Evolutionary conservation across 1,140 invertebrate species (phyloP), one percentile per base, ranked within the genome.

Genomic region (Hyphantria cunea): DNA sequence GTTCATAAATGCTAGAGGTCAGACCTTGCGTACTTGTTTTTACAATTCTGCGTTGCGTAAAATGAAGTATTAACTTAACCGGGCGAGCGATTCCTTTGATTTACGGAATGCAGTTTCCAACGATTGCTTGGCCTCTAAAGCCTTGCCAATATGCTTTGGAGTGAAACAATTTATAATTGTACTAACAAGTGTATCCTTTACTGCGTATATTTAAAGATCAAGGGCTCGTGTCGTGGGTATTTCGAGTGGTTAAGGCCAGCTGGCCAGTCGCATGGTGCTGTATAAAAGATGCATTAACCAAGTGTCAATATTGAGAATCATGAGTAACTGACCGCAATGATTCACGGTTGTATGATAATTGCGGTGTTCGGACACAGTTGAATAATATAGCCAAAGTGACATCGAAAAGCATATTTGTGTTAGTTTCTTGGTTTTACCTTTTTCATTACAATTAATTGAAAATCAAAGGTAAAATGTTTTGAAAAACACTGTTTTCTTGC

Each of bases 121-220:
- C 62, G 54, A 73, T 61, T 59, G 45, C 17, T 9, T 34, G 71
- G 62, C 70, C 66, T 69, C 52, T 52, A 37, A 48, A 31, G 45
- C 53, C 54, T 67, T 63, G 58, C 59, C 53, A 62, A 48, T 52
- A 44, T 37, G n/a, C 47, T 52, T 53, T 45, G 34, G 42, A 37
- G 44, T 48, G 14, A 48, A 59, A 51, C 51, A 64, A 56, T 52
- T 25, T 50, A 45, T 58, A 64, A 66, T 64, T 61, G 66, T 59
- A 70, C 49, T 76, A 70, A 78, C 66, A 59, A 66, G 56, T 68
- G 42, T 76, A 72, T 72, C 74, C 72, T 81, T 56, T 48, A 49
- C 55, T 56, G 39, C 47, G 70, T 62, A 66, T 69, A 62, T 63
- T 49, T 68, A 78, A 81, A 78, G 76, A 75, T 74, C 76, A 81